A percentile compares a stretch with the other conserved stretches of the same genome.
phyloP scores from a whole-genome alignment of 2,113 vertebrate genomes.

The Laterallus jamaicensis region DNA sequence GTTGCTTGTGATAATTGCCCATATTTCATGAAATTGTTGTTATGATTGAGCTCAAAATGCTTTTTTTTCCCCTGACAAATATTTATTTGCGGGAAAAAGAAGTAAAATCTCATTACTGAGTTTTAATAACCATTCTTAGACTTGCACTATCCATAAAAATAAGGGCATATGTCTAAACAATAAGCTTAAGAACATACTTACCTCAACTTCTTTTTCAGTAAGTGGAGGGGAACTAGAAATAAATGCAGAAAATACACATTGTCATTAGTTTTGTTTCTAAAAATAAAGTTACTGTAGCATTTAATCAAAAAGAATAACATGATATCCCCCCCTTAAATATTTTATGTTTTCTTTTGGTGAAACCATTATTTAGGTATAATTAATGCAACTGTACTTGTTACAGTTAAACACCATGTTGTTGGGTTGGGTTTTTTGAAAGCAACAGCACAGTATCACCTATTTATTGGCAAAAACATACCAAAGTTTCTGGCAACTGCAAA shows the following conservation, averaged over 20 bases:
- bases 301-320: neutral
- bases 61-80: neutral
- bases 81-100: neutral
- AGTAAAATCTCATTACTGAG: neutral
- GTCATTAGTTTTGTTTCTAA: neutral
- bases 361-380: neutral
- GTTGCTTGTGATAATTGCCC: neutral
- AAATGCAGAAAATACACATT: conserved; percentile 19
- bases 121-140: neutral
- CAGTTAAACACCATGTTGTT: neutral
- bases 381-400: neutral
- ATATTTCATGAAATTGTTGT: neutral
- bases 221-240: conserved; percentile 88
- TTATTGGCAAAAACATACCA: neutral
- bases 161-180: neutral
- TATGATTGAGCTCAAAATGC: neutral
- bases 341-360: neutral
- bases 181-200: conserved; percentile 63
- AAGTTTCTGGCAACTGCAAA: neutral
- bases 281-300: neutral
- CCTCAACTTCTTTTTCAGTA: conserved; percentile 97
- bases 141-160: neutral
- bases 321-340: neutral
- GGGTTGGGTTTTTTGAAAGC: neutral
- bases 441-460: neutral